Evolutionary conservation across 1,140 invertebrate genomes (phyloP), one percentile per base, ranked within the genome.

Genomic region (Holcopasites calliopsidis): DNA sequence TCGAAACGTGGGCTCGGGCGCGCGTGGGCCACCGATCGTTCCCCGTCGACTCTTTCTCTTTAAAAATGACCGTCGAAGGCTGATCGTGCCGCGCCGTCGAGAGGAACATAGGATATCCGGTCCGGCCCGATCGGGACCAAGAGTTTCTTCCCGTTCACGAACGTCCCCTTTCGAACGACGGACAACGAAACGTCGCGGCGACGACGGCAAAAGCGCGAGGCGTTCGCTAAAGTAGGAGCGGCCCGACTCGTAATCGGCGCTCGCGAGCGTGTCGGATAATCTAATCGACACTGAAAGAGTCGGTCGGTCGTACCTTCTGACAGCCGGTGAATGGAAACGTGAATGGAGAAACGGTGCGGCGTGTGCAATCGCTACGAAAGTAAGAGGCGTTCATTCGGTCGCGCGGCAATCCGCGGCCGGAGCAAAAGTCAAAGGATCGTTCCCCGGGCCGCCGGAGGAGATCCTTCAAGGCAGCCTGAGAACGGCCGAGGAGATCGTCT

Each of bases 291-390:
- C 76, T 75, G 82, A 83, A 82, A 82, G 73, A 82, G 66, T 71
- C 76, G 70, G 75, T 60, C 64, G 71, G 38, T 78, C 81, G 80
- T 83, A 80, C 79, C 57, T 83, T 76, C 44, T 73, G 77, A 76
- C 81, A 69, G 66, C 49, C 83, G 83, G 84, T 85, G 84, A 86
- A 85, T 85, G 84, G 83, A 83, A 83, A 85, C 85, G 84, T 84
- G 84, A 85, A 85, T 86, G 84, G 79, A n/a, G n/a, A 82, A 81
- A 85, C 81, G 68, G 73, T 72, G 66, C 26, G 76, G 74, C 71
- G 75, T 42, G 68, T 82, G 79, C 70, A 79, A 86, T 84, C 76
- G 78, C 65, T 58, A 87, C 77, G 85, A 87, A 88, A 88, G 86
- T 88, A 87, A 88, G 85, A 87, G 86, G 85, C 74, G 65, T 70